Conservation (phyloP, 2,888 invertebrate species). For the Trachelus iudaicus region DNA sequence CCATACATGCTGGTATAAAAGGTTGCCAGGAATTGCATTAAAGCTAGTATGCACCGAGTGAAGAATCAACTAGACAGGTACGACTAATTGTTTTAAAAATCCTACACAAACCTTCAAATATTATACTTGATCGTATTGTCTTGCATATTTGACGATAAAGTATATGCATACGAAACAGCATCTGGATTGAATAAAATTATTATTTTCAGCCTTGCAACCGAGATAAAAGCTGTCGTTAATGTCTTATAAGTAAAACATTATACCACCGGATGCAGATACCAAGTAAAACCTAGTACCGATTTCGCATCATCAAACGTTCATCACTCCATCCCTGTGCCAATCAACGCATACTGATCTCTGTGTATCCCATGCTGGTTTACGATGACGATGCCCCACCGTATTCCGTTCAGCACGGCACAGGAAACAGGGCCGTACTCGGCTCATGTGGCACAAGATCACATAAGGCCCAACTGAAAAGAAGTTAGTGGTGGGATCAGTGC, state of each 20-base stretch:
- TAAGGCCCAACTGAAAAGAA: background rate
- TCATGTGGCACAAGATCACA: background rate
- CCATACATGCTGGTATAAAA: background rate
- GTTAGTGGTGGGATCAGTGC: background rate
- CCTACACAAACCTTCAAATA: background rate
- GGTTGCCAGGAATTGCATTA: background rate
- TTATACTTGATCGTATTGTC: no score
- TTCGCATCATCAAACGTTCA: background rate
- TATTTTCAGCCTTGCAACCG: background rate
- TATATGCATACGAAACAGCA: no score
- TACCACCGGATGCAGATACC: background rate
- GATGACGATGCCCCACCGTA: background rate
- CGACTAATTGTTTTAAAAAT: background rate
- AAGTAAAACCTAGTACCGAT: background rate
- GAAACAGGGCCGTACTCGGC: background rate
- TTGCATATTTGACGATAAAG: no score
- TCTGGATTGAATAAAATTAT: background rate
- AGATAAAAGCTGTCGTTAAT: background rate
- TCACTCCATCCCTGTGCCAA: background rate
- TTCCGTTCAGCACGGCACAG: background rate
- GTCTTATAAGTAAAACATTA: background rate
- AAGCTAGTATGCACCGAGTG: background rate
- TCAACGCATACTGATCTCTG: background rate
- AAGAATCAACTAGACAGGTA: background rate
- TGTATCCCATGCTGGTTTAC: background rate